Conservation (phyloP, 1,140 invertebrate genomes). For the Pseudachorutes palmiensis region DNA sequence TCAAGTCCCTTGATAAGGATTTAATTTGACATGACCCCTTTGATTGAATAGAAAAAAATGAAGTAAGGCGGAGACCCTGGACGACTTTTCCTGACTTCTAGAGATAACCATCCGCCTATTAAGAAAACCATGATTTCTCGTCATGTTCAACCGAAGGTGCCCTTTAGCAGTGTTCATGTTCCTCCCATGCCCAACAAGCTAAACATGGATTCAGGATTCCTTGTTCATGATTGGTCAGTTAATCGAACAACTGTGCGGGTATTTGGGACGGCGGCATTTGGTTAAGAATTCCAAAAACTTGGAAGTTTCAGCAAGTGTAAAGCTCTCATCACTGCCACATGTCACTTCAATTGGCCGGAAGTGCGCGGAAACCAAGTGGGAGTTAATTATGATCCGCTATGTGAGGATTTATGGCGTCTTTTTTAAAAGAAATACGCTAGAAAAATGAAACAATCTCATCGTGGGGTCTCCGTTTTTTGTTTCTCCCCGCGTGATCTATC, state of each 20-base stretch:
- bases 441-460: constrained; percentile 3
- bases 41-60: constrained; percentile 30
- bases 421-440: not conserved
- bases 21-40: constrained; percentile 33
- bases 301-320: too few relatives aligned
- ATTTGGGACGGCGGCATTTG: too few relatives aligned
- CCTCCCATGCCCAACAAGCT: not conserved
- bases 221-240: not conserved
- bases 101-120: not conserved
- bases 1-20: constrained; percentile 27
- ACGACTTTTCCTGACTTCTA: not conserved
- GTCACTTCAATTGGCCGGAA: not conserved
- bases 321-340: too few relatives aligned
- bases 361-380: constrained; percentile 4
- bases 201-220: not conserved
- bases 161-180: not conserved
- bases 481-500: constrained; percentile 30
- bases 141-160: not conserved
- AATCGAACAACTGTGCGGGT: too few relatives aligned
- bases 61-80: not conserved
- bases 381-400: not conserved
- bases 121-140: not conserved
- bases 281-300: too few relatives aligned
- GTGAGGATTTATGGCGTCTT: not conserved
- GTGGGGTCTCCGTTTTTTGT: not conserved